phyloP scores from a whole-genome alignment of 2,113 vertebrate genomes.

The Probosciger aterrimus region DNA sequence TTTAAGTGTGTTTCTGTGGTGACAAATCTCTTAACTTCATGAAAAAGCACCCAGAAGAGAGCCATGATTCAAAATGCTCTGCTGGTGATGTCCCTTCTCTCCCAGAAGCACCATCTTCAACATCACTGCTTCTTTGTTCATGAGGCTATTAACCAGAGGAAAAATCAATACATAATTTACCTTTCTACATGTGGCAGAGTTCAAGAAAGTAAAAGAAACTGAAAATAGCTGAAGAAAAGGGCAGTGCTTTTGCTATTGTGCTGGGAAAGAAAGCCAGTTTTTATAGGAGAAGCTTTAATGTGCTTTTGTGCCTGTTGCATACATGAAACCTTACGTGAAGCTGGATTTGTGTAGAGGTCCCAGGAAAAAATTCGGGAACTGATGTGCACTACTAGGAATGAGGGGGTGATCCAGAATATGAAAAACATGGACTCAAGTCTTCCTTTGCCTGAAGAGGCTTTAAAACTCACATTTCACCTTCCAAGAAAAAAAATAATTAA shows the following conservation, averaged over 20 bases:
- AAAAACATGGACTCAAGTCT: not conserved
- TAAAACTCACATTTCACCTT: not conserved
- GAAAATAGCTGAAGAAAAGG: not conserved
- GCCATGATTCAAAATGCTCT: not conserved
- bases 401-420: not conserved
- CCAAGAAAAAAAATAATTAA: not conserved
- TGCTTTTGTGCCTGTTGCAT: not conserved
- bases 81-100: not conserved
- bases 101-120: not conserved
- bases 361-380: not conserved
- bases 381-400: not conserved
- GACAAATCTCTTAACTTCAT: not conserved
- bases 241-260: not conserved
- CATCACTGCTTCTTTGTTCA: constrained; percentile 13
- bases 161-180: constrained; percentile 75
- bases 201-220: constrained; percentile 22
- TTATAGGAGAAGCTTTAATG: not conserved
- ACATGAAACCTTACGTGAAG: not conserved
- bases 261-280: not conserved
- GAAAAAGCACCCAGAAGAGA: constrained; percentile 2
- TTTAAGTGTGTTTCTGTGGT: not conserved
- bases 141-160: constrained; percentile 22
- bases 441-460: not conserved
- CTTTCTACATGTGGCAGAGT: not conserved
- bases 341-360: not conserved